Evolutionary conservation across 2,113 vertebrate genomes (phyloP).

Genomic region (Onychostruthus taczanowskii): DNA sequence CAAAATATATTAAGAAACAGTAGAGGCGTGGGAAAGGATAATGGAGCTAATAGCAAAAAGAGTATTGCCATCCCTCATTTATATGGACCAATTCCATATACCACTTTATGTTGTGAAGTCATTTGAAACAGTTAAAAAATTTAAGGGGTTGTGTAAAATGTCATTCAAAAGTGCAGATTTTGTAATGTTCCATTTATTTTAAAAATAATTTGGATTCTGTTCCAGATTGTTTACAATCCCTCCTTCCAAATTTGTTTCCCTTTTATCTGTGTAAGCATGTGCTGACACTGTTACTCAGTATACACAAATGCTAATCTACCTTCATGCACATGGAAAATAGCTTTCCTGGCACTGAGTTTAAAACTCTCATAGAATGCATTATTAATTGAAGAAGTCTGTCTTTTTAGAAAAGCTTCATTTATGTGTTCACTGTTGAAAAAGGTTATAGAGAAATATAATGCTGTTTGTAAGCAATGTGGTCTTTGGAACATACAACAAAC

Average conservation of each 20-base stretch:
- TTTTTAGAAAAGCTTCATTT: conserved; percentile 54
- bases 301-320: conserved; percentile 63
- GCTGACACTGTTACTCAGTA: conserved; percentile 36
- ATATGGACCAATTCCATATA: background rate
- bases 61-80: background rate
- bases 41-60: background rate
- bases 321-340: conserved; percentile 56
- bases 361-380: conserved; percentile 61
- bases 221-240: conserved; percentile 56
- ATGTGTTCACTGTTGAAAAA: conserved; percentile 37
- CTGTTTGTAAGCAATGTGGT: conserved; percentile 35
- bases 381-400: conserved; percentile 50
- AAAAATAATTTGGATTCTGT: conserved; percentile 47
- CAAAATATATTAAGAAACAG: background rate
- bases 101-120: background rate
- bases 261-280: conserved; percentile 65
- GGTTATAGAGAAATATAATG: conserved; percentile 14
- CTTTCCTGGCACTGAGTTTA: conserved; percentile 34
- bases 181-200: conserved; percentile 46
- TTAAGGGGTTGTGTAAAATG: background rate
- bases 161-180: conserved; percentile 29
- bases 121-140: conserved; percentile 21
- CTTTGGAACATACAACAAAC: conserved; percentile 17
- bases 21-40: background rate
- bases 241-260: conserved; percentile 61